Percentiles rank a stretch among this genome's conserved stretches.
Evolutionary conservation across 2,888 invertebrate genomes (phyloP).

Genomic region (Platycheirus rosarum): DNA sequence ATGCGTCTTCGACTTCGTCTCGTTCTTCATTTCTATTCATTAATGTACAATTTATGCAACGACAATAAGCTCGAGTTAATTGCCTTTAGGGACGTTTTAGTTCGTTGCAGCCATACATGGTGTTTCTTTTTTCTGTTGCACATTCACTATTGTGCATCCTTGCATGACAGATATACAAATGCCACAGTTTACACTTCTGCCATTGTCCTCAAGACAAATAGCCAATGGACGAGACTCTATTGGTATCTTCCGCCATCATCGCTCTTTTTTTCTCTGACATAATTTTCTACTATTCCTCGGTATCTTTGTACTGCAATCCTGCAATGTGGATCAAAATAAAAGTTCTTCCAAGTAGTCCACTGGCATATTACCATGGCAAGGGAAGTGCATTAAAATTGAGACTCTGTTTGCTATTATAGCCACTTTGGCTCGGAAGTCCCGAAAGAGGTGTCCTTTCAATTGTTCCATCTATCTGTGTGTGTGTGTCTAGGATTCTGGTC

Average conservation of each 20-base stretch:
- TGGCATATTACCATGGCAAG: constrained; percentile 7
- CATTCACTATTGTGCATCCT: constrained; percentile 8
- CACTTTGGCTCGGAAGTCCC: constrained; percentile 28
- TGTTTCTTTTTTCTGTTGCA: constrained; percentile 10
- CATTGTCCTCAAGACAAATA: constrained; percentile 49
- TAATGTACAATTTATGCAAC: constrained; percentile 60
- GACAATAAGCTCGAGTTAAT: constrained; percentile 62
- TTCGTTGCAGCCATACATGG: constrained; percentile 34
- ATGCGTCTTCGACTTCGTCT: constrained; percentile 13
- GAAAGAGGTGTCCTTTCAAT: constrained; percentile 52
- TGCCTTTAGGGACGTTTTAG: constrained; percentile 61
- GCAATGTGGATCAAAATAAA: constrained; percentile 18
- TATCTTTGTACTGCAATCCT: constrained; percentile 7
- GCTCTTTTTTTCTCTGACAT: constrained; percentile 7
- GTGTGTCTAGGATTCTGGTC: constrained; percentile 35
- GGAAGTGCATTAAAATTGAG: constrained; percentile 54
- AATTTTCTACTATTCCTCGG: constrained; percentile 36
- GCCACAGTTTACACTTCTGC: constrained; percentile 16
- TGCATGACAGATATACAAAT: constrained; percentile 17
- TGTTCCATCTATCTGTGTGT: constrained; percentile 9
- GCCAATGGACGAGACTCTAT: constrained; percentile 52
- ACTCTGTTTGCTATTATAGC: constrained; percentile 45
- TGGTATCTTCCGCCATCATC: constrained; percentile 25
- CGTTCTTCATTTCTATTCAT: constrained; percentile 17
- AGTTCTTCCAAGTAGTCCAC: constrained; percentile 33